phyloP scores from a whole-genome alignment of 2,113 vertebrate genomes.

The Nesoenas mayeri region DNA sequence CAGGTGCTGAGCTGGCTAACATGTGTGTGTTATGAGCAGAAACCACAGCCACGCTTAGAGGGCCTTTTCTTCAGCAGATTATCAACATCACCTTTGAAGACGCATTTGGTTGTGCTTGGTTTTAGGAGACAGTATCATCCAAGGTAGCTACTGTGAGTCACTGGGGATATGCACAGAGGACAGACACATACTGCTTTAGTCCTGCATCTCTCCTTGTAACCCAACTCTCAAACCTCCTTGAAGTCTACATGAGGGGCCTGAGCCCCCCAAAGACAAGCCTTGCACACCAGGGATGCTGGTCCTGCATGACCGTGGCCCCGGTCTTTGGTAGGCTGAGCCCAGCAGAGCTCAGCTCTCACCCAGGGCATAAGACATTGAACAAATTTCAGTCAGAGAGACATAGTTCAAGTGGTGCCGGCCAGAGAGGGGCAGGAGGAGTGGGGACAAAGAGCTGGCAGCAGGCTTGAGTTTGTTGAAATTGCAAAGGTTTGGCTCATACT shows the following conservation, averaged over 20 bases:
- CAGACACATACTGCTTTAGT: neutral
- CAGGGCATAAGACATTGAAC: neutral
- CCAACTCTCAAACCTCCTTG: neutral
- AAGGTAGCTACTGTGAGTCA: neutral
- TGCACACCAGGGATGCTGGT: neutral
- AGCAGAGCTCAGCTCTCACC: neutral
- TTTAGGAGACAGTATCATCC: neutral
- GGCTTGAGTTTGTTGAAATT: neutral
- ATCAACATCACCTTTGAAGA: neutral
- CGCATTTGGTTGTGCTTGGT: neutral
- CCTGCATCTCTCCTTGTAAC: neutral
- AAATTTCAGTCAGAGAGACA: neutral
- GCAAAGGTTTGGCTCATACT: neutral
- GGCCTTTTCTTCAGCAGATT: neutral
- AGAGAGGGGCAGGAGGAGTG: neutral
- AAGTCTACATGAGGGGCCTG: accelerated
- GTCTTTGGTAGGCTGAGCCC: neutral
- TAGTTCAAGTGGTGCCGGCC: accelerated
- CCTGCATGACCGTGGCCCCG: neutral
- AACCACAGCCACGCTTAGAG: neutral
- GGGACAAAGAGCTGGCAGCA: neutral
- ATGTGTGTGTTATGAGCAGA: accelerated
- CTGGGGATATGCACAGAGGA: neutral
- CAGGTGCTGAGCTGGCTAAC: neutral
- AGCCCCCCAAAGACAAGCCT: neutral